Conservation (phyloP, 2,113 vertebrate genomes). For the Archocentrus centrarchus region DNA sequence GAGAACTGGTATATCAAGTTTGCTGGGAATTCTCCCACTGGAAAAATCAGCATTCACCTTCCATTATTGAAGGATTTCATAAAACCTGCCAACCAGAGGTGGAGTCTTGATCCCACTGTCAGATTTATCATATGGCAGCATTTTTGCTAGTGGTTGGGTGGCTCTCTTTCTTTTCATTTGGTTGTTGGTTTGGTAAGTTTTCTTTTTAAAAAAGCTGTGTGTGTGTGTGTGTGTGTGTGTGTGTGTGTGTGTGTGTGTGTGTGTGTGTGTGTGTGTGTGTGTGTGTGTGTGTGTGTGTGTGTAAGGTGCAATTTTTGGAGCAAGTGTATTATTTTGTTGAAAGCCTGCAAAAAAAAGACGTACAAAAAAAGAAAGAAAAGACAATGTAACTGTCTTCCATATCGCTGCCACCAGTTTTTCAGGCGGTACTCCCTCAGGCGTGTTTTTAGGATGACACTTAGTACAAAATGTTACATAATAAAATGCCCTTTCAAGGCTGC, state of each 20-base stretch:
- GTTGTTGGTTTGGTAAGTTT: too few relatives aligned
- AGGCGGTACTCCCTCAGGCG: neutral
- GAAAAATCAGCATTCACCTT: neutral
- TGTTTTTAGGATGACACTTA: neutral
- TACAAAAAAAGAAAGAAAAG: neutral
- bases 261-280: too few relatives aligned
- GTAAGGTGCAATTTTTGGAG: neutral
- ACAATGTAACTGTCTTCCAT: neutral
- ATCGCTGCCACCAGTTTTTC: neutral
- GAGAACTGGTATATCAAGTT: neutral
- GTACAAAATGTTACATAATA: conserved; percentile 17
- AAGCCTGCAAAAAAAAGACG: neutral
- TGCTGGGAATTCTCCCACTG: neutral
- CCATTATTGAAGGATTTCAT: neutral
- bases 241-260: too few relatives aligned
- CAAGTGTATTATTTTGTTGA: neutral
- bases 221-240: too few relatives aligned
- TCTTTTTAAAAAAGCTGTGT: too few relatives aligned
- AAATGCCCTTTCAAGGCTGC: neutral
- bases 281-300: too few relatives aligned
- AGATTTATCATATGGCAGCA: neutral
- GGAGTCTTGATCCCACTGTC: neutral
- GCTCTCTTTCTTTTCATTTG: too few relatives aligned
- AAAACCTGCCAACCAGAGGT: neutral
- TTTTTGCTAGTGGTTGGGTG: neutral